A percentile compares a stretch with the other conserved stretches of the same genome.
These are phyloP conservation scores for Drosophila antonietae DNA, from an alignment of 2,888 invertebrate species.

Conservation along the genomic window DNA sequence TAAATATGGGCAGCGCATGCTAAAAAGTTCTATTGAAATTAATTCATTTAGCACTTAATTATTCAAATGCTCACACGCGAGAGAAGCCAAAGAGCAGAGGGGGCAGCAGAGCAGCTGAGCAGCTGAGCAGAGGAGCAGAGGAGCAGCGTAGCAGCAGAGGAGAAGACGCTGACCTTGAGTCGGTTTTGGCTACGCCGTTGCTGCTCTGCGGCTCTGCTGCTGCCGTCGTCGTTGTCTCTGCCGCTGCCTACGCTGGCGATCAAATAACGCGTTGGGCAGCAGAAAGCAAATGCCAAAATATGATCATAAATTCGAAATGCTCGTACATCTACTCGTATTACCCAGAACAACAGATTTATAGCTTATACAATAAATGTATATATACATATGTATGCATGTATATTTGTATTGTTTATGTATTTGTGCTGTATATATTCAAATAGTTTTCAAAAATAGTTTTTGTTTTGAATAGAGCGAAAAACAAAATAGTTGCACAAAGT, in stretches of 20 bases:
- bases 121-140: slow-evolving; percentile 1
- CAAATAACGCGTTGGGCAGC: slow-evolving; percentile 56
- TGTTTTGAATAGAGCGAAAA: slow-evolving; percentile 29
- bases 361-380: background rate
- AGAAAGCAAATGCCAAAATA: slow-evolving; percentile 38
- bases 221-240: background rate
- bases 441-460: slow-evolving; percentile 59
- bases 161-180: slow-evolving; percentile 61
- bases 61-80: slow-evolving; percentile 57
- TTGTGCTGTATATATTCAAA: slow-evolving; percentile 1
- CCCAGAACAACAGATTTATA: slow-evolving; percentile 21
- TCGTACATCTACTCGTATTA: slow-evolving; percentile 32
- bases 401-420: background rate
- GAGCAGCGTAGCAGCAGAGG: slow-evolving; percentile 1
- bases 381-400: background rate
- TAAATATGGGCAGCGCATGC: slow-evolving; percentile 54
- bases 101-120: background rate
- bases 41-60: slow-evolving; percentile 79
- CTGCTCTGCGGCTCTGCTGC: background rate
- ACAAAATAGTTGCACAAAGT: slow-evolving; percentile 32
- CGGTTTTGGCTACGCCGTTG: slow-evolving; percentile 9
- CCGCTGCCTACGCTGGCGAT: slow-evolving; percentile 45
- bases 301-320: slow-evolving; percentile 45
- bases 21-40: slow-evolving; percentile 71
- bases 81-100: slow-evolving; percentile 4